Base-by-base conservation (phyloP, 2,797 vertebrate genomes). In the Neoniphon sammara region DNA sequence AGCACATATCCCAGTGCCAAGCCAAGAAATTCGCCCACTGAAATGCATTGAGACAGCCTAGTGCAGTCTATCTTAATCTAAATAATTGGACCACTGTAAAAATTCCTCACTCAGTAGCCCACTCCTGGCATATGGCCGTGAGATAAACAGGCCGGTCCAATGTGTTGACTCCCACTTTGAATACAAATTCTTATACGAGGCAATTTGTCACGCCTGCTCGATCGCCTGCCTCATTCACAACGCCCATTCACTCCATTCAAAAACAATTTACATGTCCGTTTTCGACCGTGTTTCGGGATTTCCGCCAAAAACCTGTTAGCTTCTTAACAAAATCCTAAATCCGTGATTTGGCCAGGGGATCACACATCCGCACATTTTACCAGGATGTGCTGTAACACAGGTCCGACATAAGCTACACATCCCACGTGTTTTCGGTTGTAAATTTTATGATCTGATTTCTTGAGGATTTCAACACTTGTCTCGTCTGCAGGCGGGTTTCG, bases 171-270 rank as follows among this genome's bases (percentile, higher is more conserved):
- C 73, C 25, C 83, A 50, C 77, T 68, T 50, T 80, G 68, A 82
- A 81, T 70, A 81, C 75, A 63, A 68, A 88, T 83, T 62, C n/a
- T 54, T 77, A 75, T 71, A 77, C 46, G 39, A 55, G 76, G 62
- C 67, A 46, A 79, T 87, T 85, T 71, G 86, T 89, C 80, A 84
- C 81, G 81, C 65, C 50, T 49, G 46, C 17, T 49, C 17, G 46
- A 7, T 49, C 17, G 18, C 46, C 66, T 83, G 67, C 76, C 53
- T 60, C 78, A 25, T 70, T 65, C 84, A 56, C 67, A 66, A 78
- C 17, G 78, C 66, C 73, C 78, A 74, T 85, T 83, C 73, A 75
- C 81, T 76, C 75, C 78, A 57, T 61, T 30, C 5, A 7, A 67
- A 83, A 79, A 27, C 80, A 18, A 9, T 36, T 36, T 7, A 27